Conservation (phyloP, 2,888 invertebrate genomes). For the Steinernema hermaphroditum region DNA sequence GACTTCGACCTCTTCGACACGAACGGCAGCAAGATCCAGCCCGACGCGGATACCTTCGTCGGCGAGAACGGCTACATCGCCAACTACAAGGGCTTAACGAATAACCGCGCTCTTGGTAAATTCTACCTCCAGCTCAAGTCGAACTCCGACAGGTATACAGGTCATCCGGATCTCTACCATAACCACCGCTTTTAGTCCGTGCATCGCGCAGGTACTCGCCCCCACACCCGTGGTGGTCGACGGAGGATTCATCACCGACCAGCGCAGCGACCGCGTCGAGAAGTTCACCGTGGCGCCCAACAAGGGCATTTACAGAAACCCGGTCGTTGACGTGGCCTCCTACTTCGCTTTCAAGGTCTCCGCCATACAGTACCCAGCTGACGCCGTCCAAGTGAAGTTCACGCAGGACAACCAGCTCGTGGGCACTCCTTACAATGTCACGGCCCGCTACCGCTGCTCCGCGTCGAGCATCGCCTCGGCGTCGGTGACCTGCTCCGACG, state of each 20-base stretch:
- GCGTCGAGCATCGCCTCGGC: slow-evolving; percentile 43
- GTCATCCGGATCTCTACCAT: not conserved
- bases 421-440: slow-evolving; percentile 37
- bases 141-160: slow-evolving; percentile 38
- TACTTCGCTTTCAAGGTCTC: slow-evolving; percentile 42
- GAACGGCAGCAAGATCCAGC: slow-evolving; percentile 27
- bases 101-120: slow-evolving; percentile 36
- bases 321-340: slow-evolving; percentile 38
- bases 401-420: not conserved
- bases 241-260: slow-evolving; percentile 51
- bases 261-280: slow-evolving; percentile 48
- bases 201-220: slow-evolving; percentile 43
- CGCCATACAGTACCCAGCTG: not conserved
- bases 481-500: slow-evolving; percentile 46
- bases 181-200: slow-evolving; percentile 38
- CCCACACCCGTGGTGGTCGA: slow-evolving; percentile 46
- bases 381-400: slow-evolving; percentile 11
- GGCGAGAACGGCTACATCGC: slow-evolving; percentile 34
- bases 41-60: too few species aligned
- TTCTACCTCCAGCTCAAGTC: slow-evolving; percentile 40
- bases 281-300: slow-evolving; percentile 34
- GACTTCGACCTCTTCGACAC: not conserved
- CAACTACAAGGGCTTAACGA: slow-evolving; percentile 35
- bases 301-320: slow-evolving; percentile 47
- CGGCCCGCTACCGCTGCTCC: slow-evolving; percentile 47